Conservation (phyloP, 1,140 invertebrate species). For the Mactra quadrangularis region DNA sequence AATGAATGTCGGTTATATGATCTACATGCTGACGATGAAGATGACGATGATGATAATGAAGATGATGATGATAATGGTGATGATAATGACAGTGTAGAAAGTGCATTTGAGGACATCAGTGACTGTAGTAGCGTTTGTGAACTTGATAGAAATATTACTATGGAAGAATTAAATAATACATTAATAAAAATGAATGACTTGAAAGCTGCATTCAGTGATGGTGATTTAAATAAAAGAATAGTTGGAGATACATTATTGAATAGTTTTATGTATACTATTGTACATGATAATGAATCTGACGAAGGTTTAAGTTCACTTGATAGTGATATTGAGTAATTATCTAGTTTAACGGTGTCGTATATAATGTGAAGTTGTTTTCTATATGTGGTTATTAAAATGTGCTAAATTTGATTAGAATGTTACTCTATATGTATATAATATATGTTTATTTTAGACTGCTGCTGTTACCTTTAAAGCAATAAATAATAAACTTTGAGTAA, state of each 20-base stretch:
- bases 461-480: too few relatives aligned
- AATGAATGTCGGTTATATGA: constrained; percentile 19
- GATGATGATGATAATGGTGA: not conserved
- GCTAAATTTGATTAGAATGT: too few relatives aligned
- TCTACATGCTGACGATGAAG: not conserved
- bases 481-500: too few relatives aligned
- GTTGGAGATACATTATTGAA: not conserved
- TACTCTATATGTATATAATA: too few relatives aligned
- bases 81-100: constrained; percentile 27
- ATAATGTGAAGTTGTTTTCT: too few relatives aligned
- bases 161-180: not conserved
- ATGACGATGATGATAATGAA: not conserved
- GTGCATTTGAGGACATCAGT: constrained; percentile 17
- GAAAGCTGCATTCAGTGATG: constrained; percentile 7
- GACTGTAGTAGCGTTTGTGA: constrained; percentile 10
- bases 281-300: constrained; percentile 10
- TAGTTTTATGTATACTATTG: constrained; percentile 17
- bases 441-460: too few relatives aligned
- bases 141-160: constrained; percentile 1
- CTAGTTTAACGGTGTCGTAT: too few relatives aligned
- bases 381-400: too few relatives aligned
- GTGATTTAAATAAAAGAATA: constrained; percentile 11
- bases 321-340: constrained; percentile 9
- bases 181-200: not conserved
- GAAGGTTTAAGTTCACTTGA: not conserved